Evolutionary conservation across 2,113 vertebrate species (phyloP).

Genomic region (Atrichornis clamosus): DNA sequence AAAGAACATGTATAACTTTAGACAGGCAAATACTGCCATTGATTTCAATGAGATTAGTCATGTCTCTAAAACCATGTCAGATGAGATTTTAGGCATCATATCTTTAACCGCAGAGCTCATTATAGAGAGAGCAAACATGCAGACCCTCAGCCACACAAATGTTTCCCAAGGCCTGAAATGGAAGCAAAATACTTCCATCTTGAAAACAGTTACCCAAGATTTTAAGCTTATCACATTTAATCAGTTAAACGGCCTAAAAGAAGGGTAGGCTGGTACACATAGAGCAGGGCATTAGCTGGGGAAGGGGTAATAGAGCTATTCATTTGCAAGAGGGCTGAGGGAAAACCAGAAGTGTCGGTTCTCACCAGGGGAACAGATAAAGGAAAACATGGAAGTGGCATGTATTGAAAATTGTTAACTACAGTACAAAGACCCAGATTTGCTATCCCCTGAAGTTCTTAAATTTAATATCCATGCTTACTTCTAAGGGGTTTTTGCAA

Average conservation of each 20-base stretch:
- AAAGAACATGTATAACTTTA: not conserved
- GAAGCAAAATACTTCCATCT: not conserved
- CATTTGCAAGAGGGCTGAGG: not conserved
- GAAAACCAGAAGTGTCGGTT: not conserved
- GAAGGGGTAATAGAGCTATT: not conserved
- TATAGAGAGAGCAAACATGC: not conserved
- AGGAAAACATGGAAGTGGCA: not conserved
- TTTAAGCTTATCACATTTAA: not conserved
- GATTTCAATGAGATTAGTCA: conserved; percentile 4
- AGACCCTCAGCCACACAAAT: not conserved
- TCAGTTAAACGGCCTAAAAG: not conserved
- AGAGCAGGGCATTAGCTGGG: not conserved
- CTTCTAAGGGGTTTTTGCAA: not conserved
- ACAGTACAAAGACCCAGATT: not conserved
- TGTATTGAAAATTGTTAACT: not conserved
- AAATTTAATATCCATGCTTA: not conserved
- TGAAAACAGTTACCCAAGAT: not conserved
- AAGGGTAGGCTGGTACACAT: not conserved
- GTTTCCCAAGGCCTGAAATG: not conserved
- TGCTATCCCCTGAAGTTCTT: not conserved
- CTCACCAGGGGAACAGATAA: not conserved
- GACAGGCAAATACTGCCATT: not conserved
- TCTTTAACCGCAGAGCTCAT: not conserved
- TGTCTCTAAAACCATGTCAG: not conserved
- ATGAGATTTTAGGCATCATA: not conserved